These are phyloP conservation scores for Machimus atricapillus DNA, from an alignment of 2,888 invertebrate genomes.

Conservation along the genomic window DNA sequence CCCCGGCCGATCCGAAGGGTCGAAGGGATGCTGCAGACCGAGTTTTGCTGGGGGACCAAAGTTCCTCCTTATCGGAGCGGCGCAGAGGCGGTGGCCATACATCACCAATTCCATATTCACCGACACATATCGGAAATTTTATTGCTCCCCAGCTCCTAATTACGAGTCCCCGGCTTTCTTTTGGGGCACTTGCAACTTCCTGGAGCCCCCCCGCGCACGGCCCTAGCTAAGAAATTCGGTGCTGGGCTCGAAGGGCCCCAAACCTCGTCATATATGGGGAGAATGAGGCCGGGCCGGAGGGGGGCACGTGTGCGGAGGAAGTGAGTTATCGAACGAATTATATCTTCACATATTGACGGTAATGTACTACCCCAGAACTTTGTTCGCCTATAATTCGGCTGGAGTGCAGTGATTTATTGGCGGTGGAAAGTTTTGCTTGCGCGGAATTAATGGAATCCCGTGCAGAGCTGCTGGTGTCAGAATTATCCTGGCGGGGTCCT, in stretches of 20 bases:
- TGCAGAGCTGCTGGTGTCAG: slow-evolving; percentile 22
- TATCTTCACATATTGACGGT: slow-evolving; percentile 40
- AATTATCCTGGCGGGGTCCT: slow-evolving; percentile 4
- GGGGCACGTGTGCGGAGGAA: not conserved
- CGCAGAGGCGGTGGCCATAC: not conserved
- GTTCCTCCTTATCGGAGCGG: not conserved
- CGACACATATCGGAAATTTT: slow-evolving; percentile 38
- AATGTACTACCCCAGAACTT: slow-evolving; percentile 29
- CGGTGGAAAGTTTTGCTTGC: slow-evolving; percentile 30
- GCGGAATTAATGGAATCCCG: slow-evolving; percentile 34
- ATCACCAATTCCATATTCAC: slow-evolving; percentile 32
- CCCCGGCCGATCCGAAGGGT: not conserved
- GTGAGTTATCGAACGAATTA: slow-evolving; percentile 37
- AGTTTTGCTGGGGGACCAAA: not conserved
- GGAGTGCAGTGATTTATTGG: slow-evolving; percentile 36
- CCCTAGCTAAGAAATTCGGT: not conserved
- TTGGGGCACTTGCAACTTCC: not conserved
- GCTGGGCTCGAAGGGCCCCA: not conserved
- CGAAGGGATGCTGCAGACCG: not conserved
- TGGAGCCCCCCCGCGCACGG: not conserved
- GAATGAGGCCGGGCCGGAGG: not conserved
- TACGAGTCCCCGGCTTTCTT: slow-evolving; percentile 18
- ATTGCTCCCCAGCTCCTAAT: slow-evolving; percentile 42
- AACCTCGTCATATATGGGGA: not conserved
- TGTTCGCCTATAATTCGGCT: slow-evolving; percentile 27